A percentile compares a stretch with the other conserved stretches of the same genome.
These are phyloP conservation scores for Pithys albifrons DNA, from an alignment of 2,113 vertebrate genomes.

Conservation along the genomic window DNA sequence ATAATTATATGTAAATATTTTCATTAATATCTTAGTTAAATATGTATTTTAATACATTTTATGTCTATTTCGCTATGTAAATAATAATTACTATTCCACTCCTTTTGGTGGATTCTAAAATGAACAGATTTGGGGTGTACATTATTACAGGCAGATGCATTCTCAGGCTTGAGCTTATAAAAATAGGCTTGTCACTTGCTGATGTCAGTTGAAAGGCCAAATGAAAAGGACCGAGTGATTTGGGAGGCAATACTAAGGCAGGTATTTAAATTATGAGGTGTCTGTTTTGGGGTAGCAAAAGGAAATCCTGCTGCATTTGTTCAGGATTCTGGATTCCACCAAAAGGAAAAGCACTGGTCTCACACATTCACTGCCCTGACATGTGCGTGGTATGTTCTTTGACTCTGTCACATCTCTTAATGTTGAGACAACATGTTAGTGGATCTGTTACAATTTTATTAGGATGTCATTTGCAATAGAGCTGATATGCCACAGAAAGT, in stretches of 20 bases:
- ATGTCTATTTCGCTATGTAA: background rate
- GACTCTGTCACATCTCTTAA: slow-evolving; percentile 36
- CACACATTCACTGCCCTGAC: background rate
- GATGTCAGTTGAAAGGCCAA: background rate
- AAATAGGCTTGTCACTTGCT: background rate
- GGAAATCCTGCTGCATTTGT: slow-evolving; percentile 10
- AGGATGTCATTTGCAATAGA: slow-evolving; percentile 19
- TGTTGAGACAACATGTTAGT: slow-evolving; percentile 46
- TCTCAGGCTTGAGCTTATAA: background rate
- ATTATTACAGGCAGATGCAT: background rate
- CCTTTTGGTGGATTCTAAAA: background rate
- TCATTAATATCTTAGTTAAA: background rate
- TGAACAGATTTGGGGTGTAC: background rate
- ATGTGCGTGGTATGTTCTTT: background rate
- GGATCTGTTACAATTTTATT: slow-evolving; percentile 33
- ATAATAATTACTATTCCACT: background rate
- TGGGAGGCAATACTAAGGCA: background rate
- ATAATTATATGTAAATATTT: background rate
- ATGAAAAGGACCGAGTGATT: background rate
- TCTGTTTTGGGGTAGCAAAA: background rate
- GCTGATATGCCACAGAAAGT: background rate
- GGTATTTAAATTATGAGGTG: background rate
- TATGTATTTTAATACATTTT: background rate
- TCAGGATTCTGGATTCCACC: background rate
- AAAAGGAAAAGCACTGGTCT: slow-evolving; percentile 8